These are phyloP conservation scores for Pipa parva DNA, from an alignment of 2,113 vertebrate species.

Conservation along the genomic window DNA sequence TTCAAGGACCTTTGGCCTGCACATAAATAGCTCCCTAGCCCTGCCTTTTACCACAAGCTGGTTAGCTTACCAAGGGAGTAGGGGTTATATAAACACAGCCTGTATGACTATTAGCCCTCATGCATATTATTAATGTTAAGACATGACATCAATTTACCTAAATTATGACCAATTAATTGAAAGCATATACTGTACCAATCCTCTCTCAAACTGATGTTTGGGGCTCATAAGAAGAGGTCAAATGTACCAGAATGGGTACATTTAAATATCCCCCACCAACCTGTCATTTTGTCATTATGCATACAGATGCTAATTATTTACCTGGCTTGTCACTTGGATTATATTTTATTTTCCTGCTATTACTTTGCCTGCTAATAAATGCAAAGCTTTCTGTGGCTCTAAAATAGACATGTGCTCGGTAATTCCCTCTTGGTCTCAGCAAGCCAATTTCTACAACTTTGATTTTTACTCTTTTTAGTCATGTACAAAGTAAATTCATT, in stretches of 20 bases:
- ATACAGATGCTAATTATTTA: conserved; percentile 33
- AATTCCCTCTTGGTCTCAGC: conserved; percentile 10
- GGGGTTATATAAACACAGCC: too few relatives aligned
- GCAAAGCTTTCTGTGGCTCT: accelerated
- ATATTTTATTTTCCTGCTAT: conserved; percentile 13
- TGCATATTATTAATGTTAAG: not conserved
- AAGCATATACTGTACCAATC: conserved; percentile 13
- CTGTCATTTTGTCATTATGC: conserved; percentile 28
- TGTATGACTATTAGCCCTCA: too few relatives aligned
- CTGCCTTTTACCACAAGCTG: too few relatives aligned
- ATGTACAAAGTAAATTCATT: not conserved
- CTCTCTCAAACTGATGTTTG: conserved; percentile 27
- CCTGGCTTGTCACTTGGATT: conserved; percentile 7
- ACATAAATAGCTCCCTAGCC: too few relatives aligned
- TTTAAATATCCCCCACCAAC: conserved; percentile 40
- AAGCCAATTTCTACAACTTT: not conserved
- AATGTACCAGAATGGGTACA: conserved; percentile 26
- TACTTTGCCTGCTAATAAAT: not conserved
- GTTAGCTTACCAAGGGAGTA: too few relatives aligned
- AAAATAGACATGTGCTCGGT: accelerated
- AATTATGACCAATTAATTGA: too few relatives aligned
- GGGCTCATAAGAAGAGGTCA: conserved; percentile 38
- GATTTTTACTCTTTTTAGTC: conserved; percentile 12
- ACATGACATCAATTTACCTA: too few relatives aligned
- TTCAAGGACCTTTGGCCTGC: not conserved